A percentile compares a stretch with the other conserved stretches of the same genome.
Conservation (phyloP, 2,888 invertebrate species). For the Cancer borealis region DNA sequence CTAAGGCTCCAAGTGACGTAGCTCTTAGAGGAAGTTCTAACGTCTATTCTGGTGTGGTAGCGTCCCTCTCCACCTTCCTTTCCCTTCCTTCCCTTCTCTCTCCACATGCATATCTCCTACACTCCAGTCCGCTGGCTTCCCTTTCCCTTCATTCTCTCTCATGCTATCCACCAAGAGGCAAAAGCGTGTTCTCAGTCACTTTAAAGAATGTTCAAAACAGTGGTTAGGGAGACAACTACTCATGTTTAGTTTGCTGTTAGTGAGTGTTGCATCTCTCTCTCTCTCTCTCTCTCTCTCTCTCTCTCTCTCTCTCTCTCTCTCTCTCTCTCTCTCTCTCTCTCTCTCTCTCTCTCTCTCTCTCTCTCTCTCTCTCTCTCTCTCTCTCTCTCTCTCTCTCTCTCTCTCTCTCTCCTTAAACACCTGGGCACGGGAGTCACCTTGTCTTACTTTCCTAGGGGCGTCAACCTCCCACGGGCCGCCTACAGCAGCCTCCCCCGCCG, state of each 20-base stretch:
- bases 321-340: background rate
- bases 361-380: conserved; percentile 20
- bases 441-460: conserved; percentile 23
- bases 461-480: background rate
- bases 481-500: background rate
- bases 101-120: background rate
- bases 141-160: background rate
- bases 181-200: background rate
- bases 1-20: background rate
- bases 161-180: background rate
- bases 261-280: too few species aligned
- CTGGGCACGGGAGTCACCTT: background rate
- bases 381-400: background rate
- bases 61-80: background rate
- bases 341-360: conserved; percentile 20
- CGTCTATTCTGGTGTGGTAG: background rate
- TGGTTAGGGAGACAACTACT: too few species aligned
- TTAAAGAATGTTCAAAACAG: background rate
- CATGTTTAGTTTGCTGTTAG: too few species aligned
- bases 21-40: background rate
- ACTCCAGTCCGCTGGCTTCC: background rate
- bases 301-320: too few species aligned
- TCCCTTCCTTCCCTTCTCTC: background rate
- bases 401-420: background rate
- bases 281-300: too few species aligned